Evolutionary conservation across 1,140 invertebrate genomes (phyloP).

Genomic region (Cyrtorhinus lividipennis): DNA sequence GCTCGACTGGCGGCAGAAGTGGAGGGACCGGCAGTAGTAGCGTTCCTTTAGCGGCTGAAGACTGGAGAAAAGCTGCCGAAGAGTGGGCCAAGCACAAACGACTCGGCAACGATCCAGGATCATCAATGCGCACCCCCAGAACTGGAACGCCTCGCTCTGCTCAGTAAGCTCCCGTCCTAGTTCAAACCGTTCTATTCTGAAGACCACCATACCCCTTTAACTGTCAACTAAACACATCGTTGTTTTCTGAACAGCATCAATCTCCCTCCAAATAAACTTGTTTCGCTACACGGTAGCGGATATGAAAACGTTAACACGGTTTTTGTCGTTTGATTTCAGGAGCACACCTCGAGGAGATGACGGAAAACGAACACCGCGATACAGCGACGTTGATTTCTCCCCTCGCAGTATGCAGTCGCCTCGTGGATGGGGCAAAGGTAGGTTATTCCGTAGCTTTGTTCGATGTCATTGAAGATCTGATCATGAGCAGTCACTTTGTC

Average conservation of each 20-base stretch:
- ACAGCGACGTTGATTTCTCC: slow-evolving; percentile 24
- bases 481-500: too few relatives aligned
- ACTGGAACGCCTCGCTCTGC: slow-evolving; percentile 13
- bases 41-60: slow-evolving; percentile 27
- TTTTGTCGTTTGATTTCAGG: too few relatives aligned
- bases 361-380: slow-evolving; percentile 29
- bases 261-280: too few relatives aligned
- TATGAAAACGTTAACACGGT: too few relatives aligned
- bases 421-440: background rate
- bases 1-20: background rate
- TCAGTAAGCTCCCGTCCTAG: too few relatives aligned
- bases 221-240: too few relatives aligned
- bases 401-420: slow-evolving; percentile 20
- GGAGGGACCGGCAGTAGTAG: too few relatives aligned
- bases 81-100: slow-evolving; percentile 53
- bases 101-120: slow-evolving; percentile 29
- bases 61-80: slow-evolving; percentile 76
- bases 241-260: too few relatives aligned
- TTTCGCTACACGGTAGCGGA: too few relatives aligned
- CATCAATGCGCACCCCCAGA: slow-evolving; percentile 28
- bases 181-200: too few relatives aligned
- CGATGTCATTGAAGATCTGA: too few relatives aligned
- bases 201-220: too few relatives aligned
- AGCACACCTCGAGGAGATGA: slow-evolving; percentile 28
- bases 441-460: background rate